Evolutionary conservation across 2,888 invertebrate species (phyloP).

Genomic region (Drosophila testacea): DNA sequence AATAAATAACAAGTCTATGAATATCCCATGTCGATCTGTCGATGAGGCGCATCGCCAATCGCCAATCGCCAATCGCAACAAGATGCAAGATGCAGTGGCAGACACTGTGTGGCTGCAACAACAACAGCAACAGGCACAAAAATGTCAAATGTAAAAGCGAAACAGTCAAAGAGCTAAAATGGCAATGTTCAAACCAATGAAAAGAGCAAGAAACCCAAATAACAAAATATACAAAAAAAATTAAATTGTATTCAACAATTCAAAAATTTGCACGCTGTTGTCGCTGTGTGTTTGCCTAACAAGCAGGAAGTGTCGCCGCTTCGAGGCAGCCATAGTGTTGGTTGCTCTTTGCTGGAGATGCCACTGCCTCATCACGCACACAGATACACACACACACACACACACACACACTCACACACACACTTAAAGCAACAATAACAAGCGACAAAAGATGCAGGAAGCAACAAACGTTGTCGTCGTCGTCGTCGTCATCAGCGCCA

Average conservation of each 20-base stretch:
- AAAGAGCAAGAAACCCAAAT: conserved; percentile 34
- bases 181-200: conserved; percentile 36
- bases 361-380: conserved; percentile 50
- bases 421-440: conserved; percentile 45
- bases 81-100: conserved; percentile 38
- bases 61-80: conserved; percentile 23
- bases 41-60: conserved; percentile 40
- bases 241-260: conserved; percentile 56
- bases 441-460: conserved; percentile 77
- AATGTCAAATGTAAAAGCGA: conserved; percentile 79
- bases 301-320: conserved; percentile 74
- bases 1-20: conserved; percentile 73
- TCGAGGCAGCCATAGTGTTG: conserved; percentile 39
- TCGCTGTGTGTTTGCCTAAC: conserved; percentile 71
- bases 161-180: conserved; percentile 51
- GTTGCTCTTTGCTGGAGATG: conserved; percentile 59
- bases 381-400: conserved; percentile 30
- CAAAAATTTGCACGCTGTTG: conserved; percentile 60
- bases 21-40: conserved; percentile 48
- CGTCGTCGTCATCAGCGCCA: conserved; percentile 23
- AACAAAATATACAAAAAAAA: conserved; percentile 26
- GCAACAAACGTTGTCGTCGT: conserved; percentile 62
- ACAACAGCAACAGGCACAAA: conserved; percentile 47
- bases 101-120: conserved; percentile 15
- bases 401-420: conserved; percentile 13